A percentile compares a stretch with the other conserved stretches of the same genome.
Conservation (phyloP, 2,797 vertebrate genomes). For the Tokudaia muenninki region DNA sequence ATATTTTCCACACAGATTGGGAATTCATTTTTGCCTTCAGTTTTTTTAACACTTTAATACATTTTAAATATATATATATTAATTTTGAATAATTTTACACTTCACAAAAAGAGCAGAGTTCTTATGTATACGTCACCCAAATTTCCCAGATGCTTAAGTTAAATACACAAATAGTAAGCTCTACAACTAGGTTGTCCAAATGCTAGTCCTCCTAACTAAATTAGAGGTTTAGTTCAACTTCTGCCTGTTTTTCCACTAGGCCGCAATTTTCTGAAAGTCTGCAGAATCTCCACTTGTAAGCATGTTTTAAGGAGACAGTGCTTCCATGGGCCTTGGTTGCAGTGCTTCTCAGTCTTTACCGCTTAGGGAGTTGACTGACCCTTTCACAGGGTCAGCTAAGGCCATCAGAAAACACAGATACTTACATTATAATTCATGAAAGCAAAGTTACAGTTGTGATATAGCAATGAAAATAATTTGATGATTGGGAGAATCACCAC, state of each 20-base stretch:
- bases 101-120: slow-evolving; percentile 4
- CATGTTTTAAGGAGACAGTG: background rate
- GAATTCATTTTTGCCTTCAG: slow-evolving; percentile 19
- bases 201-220: background rate
- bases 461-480: background rate
- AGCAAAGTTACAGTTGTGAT: background rate
- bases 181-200: background rate
- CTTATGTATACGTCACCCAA: background rate
- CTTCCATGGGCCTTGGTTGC: background rate
- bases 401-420: background rate
- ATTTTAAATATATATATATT: background rate
- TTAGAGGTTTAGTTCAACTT: background rate
- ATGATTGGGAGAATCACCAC: background rate
- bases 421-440: background rate
- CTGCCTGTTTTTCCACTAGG: background rate
- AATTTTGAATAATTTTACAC: slow-evolving; percentile 66
- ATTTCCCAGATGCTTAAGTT: background rate
- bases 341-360: background rate
- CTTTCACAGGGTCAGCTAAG: background rate
- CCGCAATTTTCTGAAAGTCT: background rate
- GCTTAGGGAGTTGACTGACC: background rate
- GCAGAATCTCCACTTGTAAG: background rate
- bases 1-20: background rate
- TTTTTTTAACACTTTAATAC: slow-evolving; percentile 26
- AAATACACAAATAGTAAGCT: background rate